Evolutionary conservation across 2,888 invertebrate genomes (phyloP).

Genomic region (Rhamphomyia laevipes): DNA sequence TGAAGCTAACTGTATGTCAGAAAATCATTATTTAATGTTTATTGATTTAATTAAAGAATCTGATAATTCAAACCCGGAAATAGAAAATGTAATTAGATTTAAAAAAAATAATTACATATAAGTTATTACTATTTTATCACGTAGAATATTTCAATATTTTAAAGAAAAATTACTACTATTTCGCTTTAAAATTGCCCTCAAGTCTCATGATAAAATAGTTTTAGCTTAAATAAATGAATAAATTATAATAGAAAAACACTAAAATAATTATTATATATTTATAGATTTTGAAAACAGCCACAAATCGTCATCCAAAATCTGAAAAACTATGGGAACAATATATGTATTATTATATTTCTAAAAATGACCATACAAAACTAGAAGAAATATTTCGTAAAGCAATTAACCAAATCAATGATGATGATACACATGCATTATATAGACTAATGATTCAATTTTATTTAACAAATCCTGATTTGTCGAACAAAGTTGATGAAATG

Average conservation of each 20-base stretch:
- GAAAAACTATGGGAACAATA: conserved; percentile 42
- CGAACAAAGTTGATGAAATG: conserved; percentile 22
- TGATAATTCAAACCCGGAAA: conserved; percentile 13
- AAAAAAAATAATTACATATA: too few relatives aligned
- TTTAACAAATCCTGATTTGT: conserved; percentile 20
- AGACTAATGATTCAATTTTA: conserved; percentile 26
- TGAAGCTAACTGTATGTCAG: conserved; percentile 37
- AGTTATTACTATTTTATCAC: too few relatives aligned
- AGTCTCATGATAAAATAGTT: too few relatives aligned
- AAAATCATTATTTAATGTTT: conserved; percentile 41
- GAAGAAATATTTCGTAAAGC: conserved; percentile 36
- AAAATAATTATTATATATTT: too few relatives aligned
- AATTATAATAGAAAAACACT: too few relatives aligned
- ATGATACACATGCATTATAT: conserved; percentile 24
- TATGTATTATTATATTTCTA: conserved; percentile 37
- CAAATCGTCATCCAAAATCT: conserved; percentile 37
- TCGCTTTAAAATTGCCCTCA: too few relatives aligned
- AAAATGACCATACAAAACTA: conserved; percentile 35
- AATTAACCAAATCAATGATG: conserved; percentile 18
- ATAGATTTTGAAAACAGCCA: conserved; percentile 25
- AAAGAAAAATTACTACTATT: too few relatives aligned
- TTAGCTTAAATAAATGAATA: too few relatives aligned
- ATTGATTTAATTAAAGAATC: conserved; percentile 26
- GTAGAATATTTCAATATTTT: too few relatives aligned
- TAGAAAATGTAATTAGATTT: conserved; percentile 6